These are phyloP conservation scores for Urocitellus parryii DNA, from an alignment of 2,113 vertebrate genomes.

Conservation along the genomic window DNA sequence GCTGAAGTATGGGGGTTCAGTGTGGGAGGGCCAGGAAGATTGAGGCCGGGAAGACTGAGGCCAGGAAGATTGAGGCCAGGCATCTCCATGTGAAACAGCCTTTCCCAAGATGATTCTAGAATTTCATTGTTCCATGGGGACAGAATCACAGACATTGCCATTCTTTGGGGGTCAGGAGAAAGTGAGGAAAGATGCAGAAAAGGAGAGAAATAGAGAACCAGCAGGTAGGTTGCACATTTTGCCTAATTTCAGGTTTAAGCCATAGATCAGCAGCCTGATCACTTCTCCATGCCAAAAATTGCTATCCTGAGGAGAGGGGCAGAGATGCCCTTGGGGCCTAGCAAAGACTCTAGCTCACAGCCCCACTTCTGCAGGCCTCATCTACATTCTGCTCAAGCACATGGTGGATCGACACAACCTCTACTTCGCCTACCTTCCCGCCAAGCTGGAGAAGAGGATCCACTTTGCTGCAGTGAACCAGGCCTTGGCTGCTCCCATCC, in stretches of 20 bases:
- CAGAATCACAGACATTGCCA: not conserved
- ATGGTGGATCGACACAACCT: constrained; percentile 97
- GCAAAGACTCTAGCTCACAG: not conserved
- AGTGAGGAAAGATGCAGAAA: not conserved
- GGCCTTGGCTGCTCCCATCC: constrained; percentile 95
- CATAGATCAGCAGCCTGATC: not conserved
- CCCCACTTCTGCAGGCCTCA: constrained; percentile 88
- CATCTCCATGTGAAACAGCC: not conserved
- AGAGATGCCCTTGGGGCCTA: not conserved
- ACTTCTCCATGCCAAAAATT: accelerated
- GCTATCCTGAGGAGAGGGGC: too few species aligned
- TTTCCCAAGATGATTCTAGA: not conserved
- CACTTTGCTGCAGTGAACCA: constrained; percentile 96
- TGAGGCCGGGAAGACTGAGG: too few species aligned
- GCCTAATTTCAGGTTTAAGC: not conserved
- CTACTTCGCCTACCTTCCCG: constrained; percentile 94
- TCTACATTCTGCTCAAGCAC: constrained; percentile 96
- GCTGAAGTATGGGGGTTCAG: accelerated
- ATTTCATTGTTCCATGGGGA: not conserved
- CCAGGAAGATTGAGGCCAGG: too few species aligned
- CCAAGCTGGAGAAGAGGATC: constrained; percentile 93
- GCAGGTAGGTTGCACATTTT: not conserved
- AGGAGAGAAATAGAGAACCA: too few species aligned
- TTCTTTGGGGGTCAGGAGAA: not conserved
- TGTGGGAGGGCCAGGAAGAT: too few species aligned